Percentiles rank a stretch among this genome's conserved stretches.
These are phyloP conservation scores for Patella caerulea DNA, from an alignment of 2,888 invertebrate species.

Conservation along the genomic window DNA sequence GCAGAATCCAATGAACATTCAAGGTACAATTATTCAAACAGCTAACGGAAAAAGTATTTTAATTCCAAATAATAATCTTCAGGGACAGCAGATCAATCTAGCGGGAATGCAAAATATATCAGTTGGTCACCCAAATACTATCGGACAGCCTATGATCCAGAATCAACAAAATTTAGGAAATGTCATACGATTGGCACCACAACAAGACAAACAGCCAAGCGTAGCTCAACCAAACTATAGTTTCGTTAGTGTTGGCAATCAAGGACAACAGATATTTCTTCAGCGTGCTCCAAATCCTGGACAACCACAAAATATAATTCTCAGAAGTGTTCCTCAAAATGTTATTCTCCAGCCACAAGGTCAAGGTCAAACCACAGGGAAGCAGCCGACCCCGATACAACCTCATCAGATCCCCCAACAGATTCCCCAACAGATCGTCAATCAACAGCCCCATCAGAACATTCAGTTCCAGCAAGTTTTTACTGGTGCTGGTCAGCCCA, in stretches of 20 bases:
- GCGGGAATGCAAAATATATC: conserved; percentile 46
- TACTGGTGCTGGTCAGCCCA: conserved; percentile 20
- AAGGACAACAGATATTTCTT: conserved; percentile 57
- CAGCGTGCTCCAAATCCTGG: conserved; percentile 44
- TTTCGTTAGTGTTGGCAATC: conserved; percentile 33
- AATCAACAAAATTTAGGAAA: conserved; percentile 26
- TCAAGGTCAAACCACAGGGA: conserved; percentile 16
- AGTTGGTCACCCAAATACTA: conserved; percentile 24
- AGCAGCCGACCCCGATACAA: conserved; percentile 12
- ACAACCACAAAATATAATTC: conserved; percentile 43
- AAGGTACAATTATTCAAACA: conserved; percentile 61
- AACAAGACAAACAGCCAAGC: conserved; percentile 8
- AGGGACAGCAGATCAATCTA: conserved; percentile 51
- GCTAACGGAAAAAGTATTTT: conserved; percentile 59
- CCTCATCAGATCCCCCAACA: conserved; percentile 21
- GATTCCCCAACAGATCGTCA: conserved; percentile 29
- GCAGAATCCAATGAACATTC: conserved; percentile 45
- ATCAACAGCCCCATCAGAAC: conserved; percentile 24
- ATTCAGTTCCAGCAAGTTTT: conserved; percentile 36
- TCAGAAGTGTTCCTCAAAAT: conserved; percentile 45
- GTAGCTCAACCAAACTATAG: conserved; percentile 29
- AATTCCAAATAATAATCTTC: conserved; percentile 43
- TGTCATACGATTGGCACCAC: conserved; percentile 34
- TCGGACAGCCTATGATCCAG: conserved; percentile 12
- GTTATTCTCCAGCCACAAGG: conserved; percentile 41